Percentiles rank a stretch among this genome's conserved stretches.
phyloP scores from a whole-genome alignment of 2,888 invertebrate species.

The Torymus auratus region DNA sequence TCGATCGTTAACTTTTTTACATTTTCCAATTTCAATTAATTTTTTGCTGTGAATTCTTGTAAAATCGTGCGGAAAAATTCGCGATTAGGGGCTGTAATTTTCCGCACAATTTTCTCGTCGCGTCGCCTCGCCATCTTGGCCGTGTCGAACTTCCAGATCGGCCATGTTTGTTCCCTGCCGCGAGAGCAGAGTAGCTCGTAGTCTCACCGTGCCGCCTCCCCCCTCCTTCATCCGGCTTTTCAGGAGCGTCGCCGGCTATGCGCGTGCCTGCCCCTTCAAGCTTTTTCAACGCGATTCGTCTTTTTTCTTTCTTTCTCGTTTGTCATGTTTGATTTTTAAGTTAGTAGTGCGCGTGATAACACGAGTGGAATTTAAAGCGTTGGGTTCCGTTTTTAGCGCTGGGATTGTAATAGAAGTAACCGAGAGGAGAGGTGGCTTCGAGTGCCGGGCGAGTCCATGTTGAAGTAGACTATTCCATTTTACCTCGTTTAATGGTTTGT shows the following conservation, averaged over 20 bases:
- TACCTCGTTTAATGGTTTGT: too few relatives aligned
- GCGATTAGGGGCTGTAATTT: neutral
- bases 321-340: too few relatives aligned
- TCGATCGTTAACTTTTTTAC: neutral
- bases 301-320: too few relatives aligned
- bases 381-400: too few relatives aligned
- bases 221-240: constrained; percentile 63
- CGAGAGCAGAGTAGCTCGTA: neutral
- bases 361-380: too few relatives aligned
- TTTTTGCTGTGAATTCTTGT: neutral
- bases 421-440: too few relatives aligned
- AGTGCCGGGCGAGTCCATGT: constrained; percentile 46
- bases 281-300: too few relatives aligned
- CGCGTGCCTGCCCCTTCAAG: neutral
- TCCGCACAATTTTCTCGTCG: constrained; percentile 40
- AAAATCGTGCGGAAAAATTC: neutral
- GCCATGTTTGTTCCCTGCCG: constrained; percentile 69
- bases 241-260: constrained; percentile 56
- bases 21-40: neutral
- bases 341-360: too few relatives aligned
- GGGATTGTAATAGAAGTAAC: too few relatives aligned
- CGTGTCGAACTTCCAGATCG: constrained; percentile 69
- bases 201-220: constrained; percentile 56
- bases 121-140: constrained; percentile 72
- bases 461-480: too few relatives aligned